Base-by-base conservation (phyloP, 2,888 invertebrate genomes). In the Sisyra terminalis region DNA sequence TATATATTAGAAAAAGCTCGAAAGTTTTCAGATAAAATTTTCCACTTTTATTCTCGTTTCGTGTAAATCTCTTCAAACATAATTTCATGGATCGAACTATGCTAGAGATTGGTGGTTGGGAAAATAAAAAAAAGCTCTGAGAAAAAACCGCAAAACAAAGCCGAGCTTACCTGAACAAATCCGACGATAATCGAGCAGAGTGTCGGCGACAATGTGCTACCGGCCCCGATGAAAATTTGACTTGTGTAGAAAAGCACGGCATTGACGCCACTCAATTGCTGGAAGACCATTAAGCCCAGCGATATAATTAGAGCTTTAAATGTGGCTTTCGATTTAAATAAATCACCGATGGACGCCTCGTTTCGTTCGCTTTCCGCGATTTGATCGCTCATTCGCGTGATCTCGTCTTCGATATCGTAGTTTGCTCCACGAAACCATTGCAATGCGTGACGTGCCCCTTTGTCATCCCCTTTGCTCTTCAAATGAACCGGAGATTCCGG, bases 401-500 rank as follows among this genome's bases (percentile, higher is more conserved):
- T 53, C 58, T 78, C 77, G 14, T 67, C 61, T 35, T 68, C 71
- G 31, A 66, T 64, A 46, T 70, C 70, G 47, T 71, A 71, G 50
- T 70, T 66, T 3, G 69, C 61, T 13, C 78, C 78, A 51, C 80
- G 60, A 47, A 78, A 69, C 61, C 73, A 74, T 13, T 65, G 58
- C 43, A 83, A 53, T 1, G 78, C 69, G 16, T 66, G 62, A 46
- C 70, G 64, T 1, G 82, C 81, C 51, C 73, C 74, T 29, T 61
- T 57, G 31, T 56, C 57, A 50, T 70, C 67, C 3, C 68, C 69
- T 50, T 70, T 70, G 7, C 68, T 65, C 53, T 70, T 60, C 29
- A 76, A 58, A 55, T 72, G 74, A 3, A 73, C 66, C 0, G 84
- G 82, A 1, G 80, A 78, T 57, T 85, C 84, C 0, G 83, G 83